Percentiles rank a stretch among this genome's conserved stretches.
phyloP scores from a whole-genome alignment of 2,888 invertebrate genomes.

The Anoplius nigerrimus region DNA sequence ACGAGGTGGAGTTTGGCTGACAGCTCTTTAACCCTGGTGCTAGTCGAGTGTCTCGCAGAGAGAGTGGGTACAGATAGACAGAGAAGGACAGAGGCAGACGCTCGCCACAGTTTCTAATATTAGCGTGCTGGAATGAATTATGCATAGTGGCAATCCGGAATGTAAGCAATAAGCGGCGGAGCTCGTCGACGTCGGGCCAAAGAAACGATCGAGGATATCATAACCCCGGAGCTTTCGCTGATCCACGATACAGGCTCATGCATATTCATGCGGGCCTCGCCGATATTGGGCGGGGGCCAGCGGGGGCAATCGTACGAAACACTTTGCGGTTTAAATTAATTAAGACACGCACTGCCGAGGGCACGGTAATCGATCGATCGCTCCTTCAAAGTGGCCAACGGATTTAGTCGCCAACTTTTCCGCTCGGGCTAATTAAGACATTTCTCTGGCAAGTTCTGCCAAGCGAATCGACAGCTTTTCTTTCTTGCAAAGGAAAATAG shows the following conservation, averaged over 20 bases:
- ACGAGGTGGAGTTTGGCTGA: no score
- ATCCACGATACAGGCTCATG: constrained; percentile 13
- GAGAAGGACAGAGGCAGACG: no score
- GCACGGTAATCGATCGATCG: constrained; percentile 16
- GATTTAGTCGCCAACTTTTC: no score
- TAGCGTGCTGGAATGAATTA: background rate
- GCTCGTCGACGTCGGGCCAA: background rate
- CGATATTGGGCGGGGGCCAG: constrained; percentile 18
- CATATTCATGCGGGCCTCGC: constrained; percentile 9
- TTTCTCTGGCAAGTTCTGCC: no score
- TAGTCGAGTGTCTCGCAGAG: no score
- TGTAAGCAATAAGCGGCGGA: constrained; percentile 4
- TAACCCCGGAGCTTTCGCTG: constrained; percentile 10
- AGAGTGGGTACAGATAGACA: no score
- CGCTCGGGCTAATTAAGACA: no score
- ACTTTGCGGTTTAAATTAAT: constrained; percentile 38
- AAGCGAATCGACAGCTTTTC: no score
- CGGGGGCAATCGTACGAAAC: constrained; percentile 26
- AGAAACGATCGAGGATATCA: constrained; percentile 13
- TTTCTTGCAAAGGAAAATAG: no score
- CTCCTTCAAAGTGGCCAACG: background rate
- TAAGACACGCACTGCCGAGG: constrained; percentile 27
- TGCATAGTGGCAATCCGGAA: background rate
- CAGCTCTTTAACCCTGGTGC: no score
- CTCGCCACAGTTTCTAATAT: no score